Conservation (phyloP, 2,113 vertebrate species). For the Corythornis cristatus region DNA sequence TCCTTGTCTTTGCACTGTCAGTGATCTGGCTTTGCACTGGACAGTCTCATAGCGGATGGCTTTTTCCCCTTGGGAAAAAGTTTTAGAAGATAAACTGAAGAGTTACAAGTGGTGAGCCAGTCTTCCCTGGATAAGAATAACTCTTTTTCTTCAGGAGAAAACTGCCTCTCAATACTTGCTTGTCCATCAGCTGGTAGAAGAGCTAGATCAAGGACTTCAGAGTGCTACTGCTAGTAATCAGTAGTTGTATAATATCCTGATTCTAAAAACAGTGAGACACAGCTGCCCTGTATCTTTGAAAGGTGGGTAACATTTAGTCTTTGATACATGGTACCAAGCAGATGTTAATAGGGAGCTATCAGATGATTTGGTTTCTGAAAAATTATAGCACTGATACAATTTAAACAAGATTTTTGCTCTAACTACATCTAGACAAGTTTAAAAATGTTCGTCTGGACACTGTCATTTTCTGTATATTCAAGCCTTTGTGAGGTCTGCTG, state of each 20-base stretch:
- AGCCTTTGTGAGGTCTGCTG: not conserved
- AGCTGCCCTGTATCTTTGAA: not conserved
- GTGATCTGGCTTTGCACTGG: not conserved
- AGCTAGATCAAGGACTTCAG: not conserved
- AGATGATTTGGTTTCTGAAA: not conserved
- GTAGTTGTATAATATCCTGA: fast-evolving
- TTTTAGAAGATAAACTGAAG: not conserved
- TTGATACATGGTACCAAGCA: not conserved
- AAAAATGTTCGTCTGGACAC: not conserved
- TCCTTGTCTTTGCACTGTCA: not conserved
- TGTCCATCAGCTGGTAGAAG: not conserved
- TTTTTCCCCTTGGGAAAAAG: not conserved
- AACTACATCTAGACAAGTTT: not conserved
- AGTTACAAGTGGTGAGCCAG: not conserved
- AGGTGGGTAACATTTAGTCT: not conserved
- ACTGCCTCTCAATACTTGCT: not conserved
- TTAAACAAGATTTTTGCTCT: not conserved
- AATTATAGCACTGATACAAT: not conserved
- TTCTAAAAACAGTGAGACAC: not conserved
- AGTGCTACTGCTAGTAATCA: not conserved
- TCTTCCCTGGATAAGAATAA: not conserved
- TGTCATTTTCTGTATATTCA: not conserved
- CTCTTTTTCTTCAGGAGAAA: not conserved
- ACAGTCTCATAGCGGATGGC: not conserved
- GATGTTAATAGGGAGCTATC: not conserved